A percentile compares a stretch with the other conserved stretches of the same genome.
Conservation (phyloP, 2,113 vertebrate species). For the Oreochromis aureus region DNA sequence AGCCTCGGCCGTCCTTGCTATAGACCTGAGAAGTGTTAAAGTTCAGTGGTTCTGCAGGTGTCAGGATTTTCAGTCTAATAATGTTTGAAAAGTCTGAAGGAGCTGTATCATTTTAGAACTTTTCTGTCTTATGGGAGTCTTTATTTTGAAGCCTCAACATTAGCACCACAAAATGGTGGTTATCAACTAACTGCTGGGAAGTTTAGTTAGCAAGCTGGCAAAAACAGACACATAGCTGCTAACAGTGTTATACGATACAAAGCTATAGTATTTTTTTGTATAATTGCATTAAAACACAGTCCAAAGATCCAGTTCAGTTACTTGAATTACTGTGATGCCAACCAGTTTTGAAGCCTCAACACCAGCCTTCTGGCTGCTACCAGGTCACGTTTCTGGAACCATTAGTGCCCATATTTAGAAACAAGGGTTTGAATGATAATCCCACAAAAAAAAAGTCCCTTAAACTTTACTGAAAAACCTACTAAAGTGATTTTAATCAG, state of each 20-base stretch:
- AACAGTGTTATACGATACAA: not conserved
- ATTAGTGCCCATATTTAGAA: not conserved
- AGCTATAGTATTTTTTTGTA: not conserved
- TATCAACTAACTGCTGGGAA: not conserved
- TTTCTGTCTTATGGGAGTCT: not conserved
- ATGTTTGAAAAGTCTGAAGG: not conserved
- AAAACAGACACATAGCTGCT: not conserved
- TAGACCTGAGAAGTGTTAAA: not conserved
- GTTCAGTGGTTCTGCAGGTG: not conserved
- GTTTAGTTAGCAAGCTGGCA: not conserved
- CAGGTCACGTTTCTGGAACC: not conserved
- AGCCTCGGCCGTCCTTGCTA: not conserved
- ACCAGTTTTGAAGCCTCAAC: not conserved
- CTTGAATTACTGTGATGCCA: not conserved
- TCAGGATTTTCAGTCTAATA: not conserved
- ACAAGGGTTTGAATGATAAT: not conserved
- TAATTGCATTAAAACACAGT: not conserved
- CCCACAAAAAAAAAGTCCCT: not conserved
- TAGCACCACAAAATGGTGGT: not conserved
- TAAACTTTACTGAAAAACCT: not conserved
- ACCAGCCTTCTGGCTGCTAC: not conserved
- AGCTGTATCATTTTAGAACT: not conserved
- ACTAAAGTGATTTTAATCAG: not conserved
- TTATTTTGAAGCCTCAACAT: not conserved
- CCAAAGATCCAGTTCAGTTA: not conserved